phyloP scores from a whole-genome alignment of 1,140 invertebrate species.

The Himalopsyche phryganea region DNA sequence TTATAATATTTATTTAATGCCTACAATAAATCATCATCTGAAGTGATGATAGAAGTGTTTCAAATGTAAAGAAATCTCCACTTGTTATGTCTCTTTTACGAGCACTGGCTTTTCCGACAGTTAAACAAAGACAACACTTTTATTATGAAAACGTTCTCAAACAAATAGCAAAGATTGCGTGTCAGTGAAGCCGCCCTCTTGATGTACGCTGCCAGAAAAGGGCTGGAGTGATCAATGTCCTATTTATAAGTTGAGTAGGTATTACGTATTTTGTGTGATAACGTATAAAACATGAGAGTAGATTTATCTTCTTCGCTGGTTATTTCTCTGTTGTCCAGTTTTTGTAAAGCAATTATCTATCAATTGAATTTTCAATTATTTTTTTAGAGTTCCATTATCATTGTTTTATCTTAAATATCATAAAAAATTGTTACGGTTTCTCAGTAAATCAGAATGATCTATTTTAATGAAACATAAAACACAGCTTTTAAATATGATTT shows the following conservation, averaged over 20 bases:
- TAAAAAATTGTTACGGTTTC: no score
- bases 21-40: not conserved
- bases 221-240: slow-evolving; percentile 24
- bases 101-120: no score
- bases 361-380: no score
- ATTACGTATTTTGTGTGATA: slow-evolving; percentile 30
- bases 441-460: no score
- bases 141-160: slow-evolving; percentile 26
- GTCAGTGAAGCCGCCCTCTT: slow-evolving; percentile 27
- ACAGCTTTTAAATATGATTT: no score
- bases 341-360: no score
- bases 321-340: slow-evolving; percentile 7
- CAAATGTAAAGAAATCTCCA: no score
- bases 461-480: no score
- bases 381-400: no score
- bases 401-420: no score
- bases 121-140: slow-evolving; percentile 9
- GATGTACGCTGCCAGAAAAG: slow-evolving; percentile 9
- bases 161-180: slow-evolving; percentile 30
- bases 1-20: no score
- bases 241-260: slow-evolving; percentile 29
- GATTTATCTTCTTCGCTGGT: slow-evolving; percentile 22
- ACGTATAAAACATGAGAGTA: slow-evolving; percentile 18
- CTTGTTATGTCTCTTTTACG: no score
- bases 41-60: not conserved